Conservation (phyloP, 2,888 invertebrate species). For the Apoda limacodes region DNA sequence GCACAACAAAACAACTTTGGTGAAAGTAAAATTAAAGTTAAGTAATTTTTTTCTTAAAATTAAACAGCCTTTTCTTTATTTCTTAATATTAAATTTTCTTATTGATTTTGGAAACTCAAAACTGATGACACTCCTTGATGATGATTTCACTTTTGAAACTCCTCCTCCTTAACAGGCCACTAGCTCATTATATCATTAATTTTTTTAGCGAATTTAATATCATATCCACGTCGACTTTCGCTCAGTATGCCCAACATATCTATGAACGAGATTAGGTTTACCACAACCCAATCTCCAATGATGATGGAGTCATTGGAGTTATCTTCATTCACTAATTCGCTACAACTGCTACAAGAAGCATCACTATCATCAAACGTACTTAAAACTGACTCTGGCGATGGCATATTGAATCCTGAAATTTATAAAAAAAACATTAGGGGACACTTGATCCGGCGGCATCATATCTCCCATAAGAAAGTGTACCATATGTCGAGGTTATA, state of each 20-base stretch:
- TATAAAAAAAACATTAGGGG: conserved; percentile 8
- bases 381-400: too few relatives aligned
- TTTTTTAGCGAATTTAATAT: too few relatives aligned
- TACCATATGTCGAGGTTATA: conserved; percentile 13
- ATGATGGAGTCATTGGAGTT: conserved; percentile 19
- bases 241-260: conserved; percentile 20
- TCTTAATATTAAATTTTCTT: conserved; percentile 17
- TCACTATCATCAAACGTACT: too few relatives aligned
- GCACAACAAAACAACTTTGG: too few relatives aligned
- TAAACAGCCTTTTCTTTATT: too few relatives aligned
- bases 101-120: conserved; percentile 19
- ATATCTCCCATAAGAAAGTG: conserved; percentile 15
- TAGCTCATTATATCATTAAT: conserved; percentile 22
- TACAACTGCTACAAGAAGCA: too few relatives aligned
- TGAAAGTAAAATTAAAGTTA: too few relatives aligned
- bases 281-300: too few relatives aligned
- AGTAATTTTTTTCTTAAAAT: too few relatives aligned
- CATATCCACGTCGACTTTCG: conserved; percentile 13
- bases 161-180: conserved; percentile 16
- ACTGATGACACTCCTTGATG: too few relatives aligned
- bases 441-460: conserved; percentile 15
- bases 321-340: conserved; percentile 1
- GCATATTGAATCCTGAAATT: conserved; percentile 10
- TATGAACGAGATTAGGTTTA: conserved; percentile 21
- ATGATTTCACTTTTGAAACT: conserved; percentile 16